Base-by-base conservation (phyloP, 2,797 vertebrate genomes). In the Ataeniobius toweri region DNA sequence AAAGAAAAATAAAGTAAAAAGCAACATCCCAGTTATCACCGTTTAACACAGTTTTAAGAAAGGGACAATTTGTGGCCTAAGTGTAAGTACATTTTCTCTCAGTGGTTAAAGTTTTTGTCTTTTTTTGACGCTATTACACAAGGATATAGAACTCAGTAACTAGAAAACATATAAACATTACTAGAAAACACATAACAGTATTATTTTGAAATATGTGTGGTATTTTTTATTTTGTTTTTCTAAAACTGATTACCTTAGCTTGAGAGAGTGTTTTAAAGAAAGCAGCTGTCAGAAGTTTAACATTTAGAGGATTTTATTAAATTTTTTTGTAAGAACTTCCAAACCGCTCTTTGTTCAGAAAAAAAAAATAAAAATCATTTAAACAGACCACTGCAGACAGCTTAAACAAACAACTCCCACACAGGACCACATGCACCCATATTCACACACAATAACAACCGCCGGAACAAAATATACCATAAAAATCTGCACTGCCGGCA, bases 391-490 rank as follows among this genome's bases (percentile, higher is more conserved):
- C 50, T 26, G 44, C 68, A 79, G 68, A 75, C 71, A 67, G 48
- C 48, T 50, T n/a, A 69, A 74, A 58, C 65, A 74, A 71, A 69
- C 68, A 20, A 14, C n/a, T 1, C 80, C 80, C 61, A 78, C 87
- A 0, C 63, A 63, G 50, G 39, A 14, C 67, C 74, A 75, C 61
- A 46, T 22, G 58, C 58, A 14, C 4, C n/a, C 67, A 69, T 7
- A n/a, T 69, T 39, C 67, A 72, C 80, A 73, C 46, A 80, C 51
- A 53, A 46, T 8, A 55, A 79, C 77, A 81, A 68, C 61, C 68
- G 74, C 14, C 1, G 22, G 63, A 75, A 80, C 53, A 46, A 77
- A 61, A 80, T 44, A 76, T 72, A 78, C n/a, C 77, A 83, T 82
- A 8, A 80, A 80, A 59, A 74, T 28, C 74, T 36, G 82, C 28